Evolutionary conservation across 2,888 invertebrate species (phyloP).

Genomic region (Pterostichus niger): DNA sequence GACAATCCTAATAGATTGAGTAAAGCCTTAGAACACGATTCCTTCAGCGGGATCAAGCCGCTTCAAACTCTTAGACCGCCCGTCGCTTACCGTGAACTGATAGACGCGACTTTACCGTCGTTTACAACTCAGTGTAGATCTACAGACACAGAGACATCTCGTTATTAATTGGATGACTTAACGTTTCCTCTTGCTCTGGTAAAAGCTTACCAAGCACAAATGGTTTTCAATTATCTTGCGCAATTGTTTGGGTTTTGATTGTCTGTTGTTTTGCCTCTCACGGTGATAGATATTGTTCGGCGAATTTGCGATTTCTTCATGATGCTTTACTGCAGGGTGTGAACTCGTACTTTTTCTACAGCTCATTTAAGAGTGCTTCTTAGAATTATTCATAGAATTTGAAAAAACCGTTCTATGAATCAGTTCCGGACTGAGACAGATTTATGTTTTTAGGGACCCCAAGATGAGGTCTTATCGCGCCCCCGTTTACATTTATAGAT

Average conservation of each 20-base stretch:
- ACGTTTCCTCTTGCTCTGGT: slow-evolving; percentile 49
- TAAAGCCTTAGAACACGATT: slow-evolving; percentile 40
- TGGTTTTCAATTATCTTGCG: slow-evolving; percentile 51
- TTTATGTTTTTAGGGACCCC: too few relatives aligned
- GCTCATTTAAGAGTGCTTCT: background rate
- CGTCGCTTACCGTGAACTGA: slow-evolving; percentile 2
- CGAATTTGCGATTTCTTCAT: slow-evolving; percentile 33
- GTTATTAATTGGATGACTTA: slow-evolving; percentile 62
- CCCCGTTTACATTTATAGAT: too few relatives aligned
- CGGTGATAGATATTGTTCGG: slow-evolving; percentile 41
- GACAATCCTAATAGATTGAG: slow-evolving; percentile 55
- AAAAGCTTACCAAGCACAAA: slow-evolving; percentile 26
- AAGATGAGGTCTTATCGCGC: too few relatives aligned
- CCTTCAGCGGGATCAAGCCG: slow-evolving; percentile 7
- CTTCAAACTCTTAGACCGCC: slow-evolving; percentile 34
- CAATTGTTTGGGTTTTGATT: slow-evolving; percentile 49
- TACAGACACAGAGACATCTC: slow-evolving; percentile 50
- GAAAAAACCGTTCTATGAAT: too few relatives aligned
- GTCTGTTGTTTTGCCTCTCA: slow-evolving; percentile 43
- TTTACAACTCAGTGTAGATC: slow-evolving; percentile 9
- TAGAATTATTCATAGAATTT: too few relatives aligned
- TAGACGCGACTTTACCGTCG: slow-evolving; percentile 49
- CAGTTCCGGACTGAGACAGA: too few relatives aligned
- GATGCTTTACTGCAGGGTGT: slow-evolving; percentile 18
- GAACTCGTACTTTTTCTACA: slow-evolving; percentile 31